Evolutionary conservation across 2,797 vertebrate genomes (phyloP).

Genomic region (Chelon labrosus): DNA sequence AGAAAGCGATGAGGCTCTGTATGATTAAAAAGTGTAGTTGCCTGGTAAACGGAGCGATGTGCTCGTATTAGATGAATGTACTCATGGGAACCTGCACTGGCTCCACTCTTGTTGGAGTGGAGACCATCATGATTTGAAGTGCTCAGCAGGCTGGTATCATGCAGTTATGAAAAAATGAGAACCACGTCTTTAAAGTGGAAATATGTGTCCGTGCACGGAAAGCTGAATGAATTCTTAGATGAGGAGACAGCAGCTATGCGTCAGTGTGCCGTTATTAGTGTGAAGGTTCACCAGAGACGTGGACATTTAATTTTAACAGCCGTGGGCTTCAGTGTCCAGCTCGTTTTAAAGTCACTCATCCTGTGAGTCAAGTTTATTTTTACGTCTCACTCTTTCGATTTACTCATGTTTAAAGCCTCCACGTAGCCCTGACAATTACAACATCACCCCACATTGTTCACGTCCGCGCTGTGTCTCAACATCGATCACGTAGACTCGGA

Average conservation of each 20-base stretch:
- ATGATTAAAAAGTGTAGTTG: background rate
- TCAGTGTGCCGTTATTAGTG: too few relatives aligned
- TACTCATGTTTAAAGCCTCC: background rate
- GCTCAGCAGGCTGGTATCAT: background rate
- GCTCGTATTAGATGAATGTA: too few relatives aligned
- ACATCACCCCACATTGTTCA: background rate
- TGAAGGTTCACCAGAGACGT: too few relatives aligned
- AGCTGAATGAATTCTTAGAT: background rate
- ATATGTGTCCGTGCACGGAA: background rate
- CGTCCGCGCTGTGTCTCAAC: background rate
- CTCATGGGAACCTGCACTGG: too few relatives aligned
- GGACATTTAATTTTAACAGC: too few relatives aligned
- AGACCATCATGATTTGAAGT: background rate
- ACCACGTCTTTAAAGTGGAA: too few relatives aligned
- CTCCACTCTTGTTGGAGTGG: background rate
- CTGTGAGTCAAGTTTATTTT: background rate
- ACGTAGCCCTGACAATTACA: background rate
- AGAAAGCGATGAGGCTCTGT: conserved; percentile 2
- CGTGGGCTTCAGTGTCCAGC: background rate
- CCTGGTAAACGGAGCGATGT: background rate
- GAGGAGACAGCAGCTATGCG: too few relatives aligned
- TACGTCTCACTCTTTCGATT: background rate
- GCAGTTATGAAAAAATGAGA: background rate
- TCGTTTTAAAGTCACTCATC: background rate
- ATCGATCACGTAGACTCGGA: background rate